Conservation (phyloP, 2,113 vertebrate species). For the Pongo pygmaeus region DNA sequence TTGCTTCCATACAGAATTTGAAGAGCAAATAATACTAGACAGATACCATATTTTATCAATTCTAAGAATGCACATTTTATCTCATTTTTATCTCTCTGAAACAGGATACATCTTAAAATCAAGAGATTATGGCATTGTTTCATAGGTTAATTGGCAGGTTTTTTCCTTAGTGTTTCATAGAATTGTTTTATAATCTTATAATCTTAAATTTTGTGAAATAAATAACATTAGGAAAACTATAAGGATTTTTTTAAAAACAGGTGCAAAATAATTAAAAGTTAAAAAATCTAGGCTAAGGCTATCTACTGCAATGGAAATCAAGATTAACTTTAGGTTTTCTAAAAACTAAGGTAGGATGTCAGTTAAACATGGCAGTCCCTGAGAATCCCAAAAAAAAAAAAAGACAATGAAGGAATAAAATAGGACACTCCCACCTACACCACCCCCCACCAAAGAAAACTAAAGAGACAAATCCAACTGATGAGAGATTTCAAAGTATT, state of each 20-base stretch:
- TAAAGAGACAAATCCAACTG: not conserved
- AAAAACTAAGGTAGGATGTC: not conserved
- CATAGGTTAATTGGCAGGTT: not conserved
- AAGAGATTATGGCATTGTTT: not conserved
- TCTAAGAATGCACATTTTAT: not conserved
- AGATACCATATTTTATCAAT: not conserved
- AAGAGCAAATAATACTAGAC: not conserved
- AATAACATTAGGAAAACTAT: not conserved
- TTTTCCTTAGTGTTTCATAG: not conserved
- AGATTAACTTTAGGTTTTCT: not conserved
- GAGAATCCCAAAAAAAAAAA: not conserved
- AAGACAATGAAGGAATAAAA: not conserved
- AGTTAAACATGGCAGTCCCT: not conserved
- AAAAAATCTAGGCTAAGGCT: not conserved
- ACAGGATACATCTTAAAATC: not conserved
- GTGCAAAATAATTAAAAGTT: not conserved
- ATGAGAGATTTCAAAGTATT: not conserved
- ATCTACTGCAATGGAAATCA: not conserved
- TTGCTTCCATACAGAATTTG: not conserved
- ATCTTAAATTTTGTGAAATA: not conserved
- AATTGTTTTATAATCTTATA: not conserved
- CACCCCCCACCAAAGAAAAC: not conserved
- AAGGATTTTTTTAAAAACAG: not conserved
- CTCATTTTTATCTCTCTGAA: constrained; percentile 18
- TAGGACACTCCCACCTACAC: not conserved